These are phyloP conservation scores for Chrysina gloriosa DNA, from an alignment of 2,888 invertebrate species.

Conservation along the genomic window DNA sequence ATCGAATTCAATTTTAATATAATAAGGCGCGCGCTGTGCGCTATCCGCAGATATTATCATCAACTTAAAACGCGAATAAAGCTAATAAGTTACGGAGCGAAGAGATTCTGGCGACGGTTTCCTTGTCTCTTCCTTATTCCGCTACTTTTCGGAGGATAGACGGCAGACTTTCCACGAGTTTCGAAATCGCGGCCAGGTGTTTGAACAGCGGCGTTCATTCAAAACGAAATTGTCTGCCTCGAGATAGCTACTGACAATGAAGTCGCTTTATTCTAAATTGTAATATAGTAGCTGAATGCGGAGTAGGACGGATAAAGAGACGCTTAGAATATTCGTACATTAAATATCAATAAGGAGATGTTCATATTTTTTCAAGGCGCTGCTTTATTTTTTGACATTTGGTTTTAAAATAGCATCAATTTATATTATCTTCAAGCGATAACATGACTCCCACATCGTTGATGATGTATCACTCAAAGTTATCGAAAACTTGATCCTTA, in stretches of 20 bases:
- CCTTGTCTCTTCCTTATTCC: background rate
- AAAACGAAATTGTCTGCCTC: conserved; percentile 58
- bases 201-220: conserved; percentile 54
- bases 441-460: too few relatives aligned
- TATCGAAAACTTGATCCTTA: too few relatives aligned
- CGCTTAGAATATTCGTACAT: too few relatives aligned
- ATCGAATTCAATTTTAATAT: conserved; percentile 40
- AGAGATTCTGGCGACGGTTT: background rate
- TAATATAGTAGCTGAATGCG: conserved; percentile 55
- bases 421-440: too few relatives aligned
- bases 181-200: conserved; percentile 51
- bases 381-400: too few relatives aligned
- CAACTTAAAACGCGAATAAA: conserved; percentile 52
- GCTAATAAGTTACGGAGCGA: conserved; percentile 49
- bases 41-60: conserved; percentile 48
- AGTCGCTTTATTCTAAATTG: conserved; percentile 61
- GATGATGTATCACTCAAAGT: too few relatives aligned
- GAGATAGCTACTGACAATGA: conserved; percentile 61
- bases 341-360: too few relatives aligned
- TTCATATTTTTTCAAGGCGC: too few relatives aligned
- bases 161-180: conserved; percentile 19
- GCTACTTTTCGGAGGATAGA: conserved; percentile 3
- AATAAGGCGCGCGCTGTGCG: conserved; percentile 37
- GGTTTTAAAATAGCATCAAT: too few relatives aligned
- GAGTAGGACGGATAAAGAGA: too few relatives aligned